Evolutionary conservation across 2,888 invertebrate species (phyloP), one percentile per base, ranked within the genome.

Genomic region (Portevinia maculata): DNA sequence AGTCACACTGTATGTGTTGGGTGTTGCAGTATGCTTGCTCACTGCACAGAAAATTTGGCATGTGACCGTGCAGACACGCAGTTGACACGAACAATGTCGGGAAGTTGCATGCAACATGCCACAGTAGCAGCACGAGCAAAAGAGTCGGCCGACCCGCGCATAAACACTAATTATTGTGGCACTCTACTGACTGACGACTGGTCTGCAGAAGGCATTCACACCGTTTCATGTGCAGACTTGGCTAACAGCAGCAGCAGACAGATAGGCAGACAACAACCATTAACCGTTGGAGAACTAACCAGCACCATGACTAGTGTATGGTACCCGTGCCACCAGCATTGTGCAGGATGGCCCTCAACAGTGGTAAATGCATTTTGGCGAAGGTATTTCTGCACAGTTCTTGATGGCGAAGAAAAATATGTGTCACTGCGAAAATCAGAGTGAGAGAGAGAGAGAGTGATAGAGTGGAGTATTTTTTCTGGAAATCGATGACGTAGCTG

Each of bases 151-250:
- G 21, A 65, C 73, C 44, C 50, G 59, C 78, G 52, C 73, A 78
- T 39, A 65, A 39, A 13, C n/a, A 34, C 50, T 50, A 46, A 74
- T 64, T 64, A 65, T 71, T 62, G 50, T 65, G 62, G 17, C 62
- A 57, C 64, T 48, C 53, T 50, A 37, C 52, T 67, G 86, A 86
- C 85, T 87, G 86, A 86, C 86, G 86, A 86, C 86, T 87, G 86
- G 73, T 79, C 84, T 84, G 90, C 90, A 89, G 89, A 89, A 89
- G 89, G 88, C 90, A 90, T 90, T 90, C 90, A 90, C 90, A 89
- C 90, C 89, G 86, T 83, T 78, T 73, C 57, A 19, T 44, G 71
- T 83, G 83, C 78, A 83, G 83, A 78, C 83, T 78, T 83, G 83
- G 83, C 78, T 88, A 87, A 86, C 88, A 60, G 75, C 57, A 53